Conservation (phyloP, 53 echinoderm and acorn worm species). For the Henricia sp. region DNA sequence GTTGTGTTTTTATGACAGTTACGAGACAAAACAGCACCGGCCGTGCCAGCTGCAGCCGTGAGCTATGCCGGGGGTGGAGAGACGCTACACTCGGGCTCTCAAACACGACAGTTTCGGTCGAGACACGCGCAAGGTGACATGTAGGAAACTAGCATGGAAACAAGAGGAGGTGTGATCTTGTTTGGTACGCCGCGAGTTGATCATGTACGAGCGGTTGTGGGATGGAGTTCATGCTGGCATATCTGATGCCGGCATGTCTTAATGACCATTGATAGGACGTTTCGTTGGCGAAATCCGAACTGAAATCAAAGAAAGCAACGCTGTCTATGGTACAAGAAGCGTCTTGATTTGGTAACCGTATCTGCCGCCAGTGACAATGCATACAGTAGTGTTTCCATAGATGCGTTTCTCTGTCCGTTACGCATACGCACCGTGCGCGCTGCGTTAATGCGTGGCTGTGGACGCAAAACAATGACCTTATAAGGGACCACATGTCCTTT, state of each 20-base stretch:
- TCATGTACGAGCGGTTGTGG: background rate
- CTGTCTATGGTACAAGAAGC: too few relatives aligned
- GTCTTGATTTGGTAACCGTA: too few relatives aligned
- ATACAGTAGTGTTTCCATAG: too few relatives aligned
- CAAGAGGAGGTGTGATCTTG: background rate
- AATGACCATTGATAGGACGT: background rate
- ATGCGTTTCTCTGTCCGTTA: too few relatives aligned
- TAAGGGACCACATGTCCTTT: too few relatives aligned
- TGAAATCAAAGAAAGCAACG: too few relatives aligned
- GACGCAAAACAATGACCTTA: too few relatives aligned
- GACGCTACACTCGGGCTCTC: background rate
- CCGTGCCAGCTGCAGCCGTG: conserved; percentile 8
- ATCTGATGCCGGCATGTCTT: conserved; percentile 3
- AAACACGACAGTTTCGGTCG: conserved; percentile 14
- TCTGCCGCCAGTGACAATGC: too few relatives aligned
- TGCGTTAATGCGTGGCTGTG: too few relatives aligned
- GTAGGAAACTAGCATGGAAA: conserved; percentile 3
- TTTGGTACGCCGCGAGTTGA: background rate
- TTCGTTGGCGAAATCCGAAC: background rate
- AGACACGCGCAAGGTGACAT: conserved; percentile 29
- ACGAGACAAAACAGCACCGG: too few relatives aligned
- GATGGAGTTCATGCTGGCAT: background rate
- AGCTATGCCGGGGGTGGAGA: conserved; percentile 3
- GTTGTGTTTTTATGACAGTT: too few relatives aligned
- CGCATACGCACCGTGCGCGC: too few relatives aligned